These are phyloP conservation scores for Dendrolimus kikuchii DNA, from an alignment of 1,140 invertebrate genomes.

Conservation along the genomic window DNA sequence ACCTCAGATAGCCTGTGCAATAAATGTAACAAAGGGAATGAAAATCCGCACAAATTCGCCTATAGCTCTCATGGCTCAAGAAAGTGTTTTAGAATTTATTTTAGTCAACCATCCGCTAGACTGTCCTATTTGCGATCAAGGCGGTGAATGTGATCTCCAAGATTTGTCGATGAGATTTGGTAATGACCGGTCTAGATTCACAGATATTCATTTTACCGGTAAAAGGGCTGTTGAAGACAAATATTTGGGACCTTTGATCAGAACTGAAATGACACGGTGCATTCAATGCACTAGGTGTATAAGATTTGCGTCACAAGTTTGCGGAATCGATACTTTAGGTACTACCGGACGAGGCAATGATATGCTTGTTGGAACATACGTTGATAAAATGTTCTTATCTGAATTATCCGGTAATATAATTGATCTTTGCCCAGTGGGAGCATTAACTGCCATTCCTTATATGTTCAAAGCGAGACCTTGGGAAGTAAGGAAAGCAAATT, in stretches of 20 bases:
- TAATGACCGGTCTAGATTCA: constrained; percentile 93
- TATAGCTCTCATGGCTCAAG: constrained; percentile 82
- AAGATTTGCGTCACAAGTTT: constrained; percentile 81
- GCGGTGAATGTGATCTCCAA: constrained; percentile 98
- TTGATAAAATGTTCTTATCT: constrained; percentile 97
- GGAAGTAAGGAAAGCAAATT: constrained; percentile 78
- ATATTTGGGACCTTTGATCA: constrained; percentile 83
- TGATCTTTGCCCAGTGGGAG: constrained; percentile 98
- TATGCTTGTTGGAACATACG: constrained; percentile 94
- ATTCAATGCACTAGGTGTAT: constrained; percentile 89
- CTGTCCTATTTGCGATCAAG: constrained; percentile 99
- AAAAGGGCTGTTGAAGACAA: constrained; percentile 90
- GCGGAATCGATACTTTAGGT: constrained; percentile 85
- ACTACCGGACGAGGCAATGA: constrained; percentile 78
- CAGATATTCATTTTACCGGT: constrained; percentile 92
- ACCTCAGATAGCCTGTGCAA: constrained; percentile 85
- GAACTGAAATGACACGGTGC: constrained; percentile 87
- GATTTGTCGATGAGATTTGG: constrained; percentile 99
- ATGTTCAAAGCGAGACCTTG: constrained; percentile 82
- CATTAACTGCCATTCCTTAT: constrained; percentile 98
- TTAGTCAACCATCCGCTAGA: constrained; percentile 98
- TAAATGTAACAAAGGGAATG: constrained; percentile 83
- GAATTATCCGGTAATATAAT: constrained; percentile 99
- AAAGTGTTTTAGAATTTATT: constrained; percentile 99
- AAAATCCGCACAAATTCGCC: constrained; percentile 81